phyloP scores from a whole-genome alignment of 2,888 invertebrate species.

The Tromatobia lineatoria region DNA sequence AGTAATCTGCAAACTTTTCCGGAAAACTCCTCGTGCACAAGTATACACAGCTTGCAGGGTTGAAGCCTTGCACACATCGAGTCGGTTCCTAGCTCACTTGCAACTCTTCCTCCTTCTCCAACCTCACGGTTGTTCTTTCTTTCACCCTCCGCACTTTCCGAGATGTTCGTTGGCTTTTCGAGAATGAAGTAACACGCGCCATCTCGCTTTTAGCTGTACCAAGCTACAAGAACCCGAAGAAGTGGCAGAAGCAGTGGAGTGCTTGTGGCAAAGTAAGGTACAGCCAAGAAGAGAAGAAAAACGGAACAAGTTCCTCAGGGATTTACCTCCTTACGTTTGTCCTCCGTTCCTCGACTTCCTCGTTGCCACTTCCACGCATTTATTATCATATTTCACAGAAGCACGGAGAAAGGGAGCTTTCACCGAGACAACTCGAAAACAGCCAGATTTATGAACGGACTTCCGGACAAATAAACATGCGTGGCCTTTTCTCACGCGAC shows the following conservation, averaged over 20 bases:
- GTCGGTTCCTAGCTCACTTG: slow-evolving; percentile 50
- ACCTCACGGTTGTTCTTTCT: slow-evolving; percentile 36
- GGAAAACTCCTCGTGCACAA: slow-evolving; percentile 72
- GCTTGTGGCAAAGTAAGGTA: slow-evolving; percentile 25
- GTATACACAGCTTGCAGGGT: slow-evolving; percentile 64
- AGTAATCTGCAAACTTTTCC: slow-evolving; percentile 82
- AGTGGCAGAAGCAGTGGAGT: slow-evolving; percentile 13
- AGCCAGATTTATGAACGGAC: slow-evolving; percentile 83
- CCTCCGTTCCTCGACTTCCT: slow-evolving; percentile 58
- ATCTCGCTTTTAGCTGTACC: slow-evolving; percentile 18
- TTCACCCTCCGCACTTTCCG: slow-evolving; percentile 35
- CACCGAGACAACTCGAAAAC: slow-evolving; percentile 78
- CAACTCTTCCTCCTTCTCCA: slow-evolving; percentile 22
- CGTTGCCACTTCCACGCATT: slow-evolving; percentile 77
- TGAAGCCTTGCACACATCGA: slow-evolving; percentile 53
- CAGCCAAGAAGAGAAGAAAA: slow-evolving; percentile 15
- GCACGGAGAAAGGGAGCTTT: slow-evolving; percentile 56
- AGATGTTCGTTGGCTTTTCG: slow-evolving; percentile 14
- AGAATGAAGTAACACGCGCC: slow-evolving; percentile 25
- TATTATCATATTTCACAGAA: slow-evolving; percentile 81
- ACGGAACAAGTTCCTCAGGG: slow-evolving; percentile 64
- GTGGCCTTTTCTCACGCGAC: slow-evolving; percentile 40
- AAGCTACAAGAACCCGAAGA: slow-evolving; percentile 18
- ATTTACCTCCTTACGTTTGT: slow-evolving; percentile 77
- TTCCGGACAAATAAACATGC: slow-evolving; percentile 82